These are phyloP conservation scores for Australoheros facetus DNA, from an alignment of 2,797 vertebrate species.

Conservation along the genomic window DNA sequence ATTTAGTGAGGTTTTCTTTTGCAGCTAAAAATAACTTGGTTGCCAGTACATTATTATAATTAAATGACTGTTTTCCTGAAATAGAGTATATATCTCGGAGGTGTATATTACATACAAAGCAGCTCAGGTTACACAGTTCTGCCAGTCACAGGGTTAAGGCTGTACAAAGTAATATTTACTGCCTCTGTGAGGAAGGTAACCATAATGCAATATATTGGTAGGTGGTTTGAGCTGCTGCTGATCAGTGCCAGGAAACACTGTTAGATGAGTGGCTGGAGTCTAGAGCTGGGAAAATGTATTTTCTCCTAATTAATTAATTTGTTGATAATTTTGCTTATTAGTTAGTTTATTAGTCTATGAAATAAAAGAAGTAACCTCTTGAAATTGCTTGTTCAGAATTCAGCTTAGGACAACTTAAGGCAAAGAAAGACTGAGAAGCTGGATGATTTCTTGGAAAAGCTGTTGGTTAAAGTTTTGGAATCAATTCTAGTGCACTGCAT, in stretches of 20 bases:
- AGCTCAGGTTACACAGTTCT: not conserved
- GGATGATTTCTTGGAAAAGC: not conserved
- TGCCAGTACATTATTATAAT: conserved; percentile 6
- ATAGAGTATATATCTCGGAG: not conserved
- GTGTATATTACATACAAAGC: not conserved
- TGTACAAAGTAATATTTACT: not conserved
- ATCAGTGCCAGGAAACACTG: not conserved
- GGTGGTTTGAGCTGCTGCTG: not conserved
- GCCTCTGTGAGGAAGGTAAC: not conserved
- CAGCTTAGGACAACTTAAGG: not conserved
- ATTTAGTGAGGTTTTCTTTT: conserved; percentile 33
- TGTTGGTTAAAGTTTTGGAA: not conserved
- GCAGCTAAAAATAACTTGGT: conserved; percentile 33
- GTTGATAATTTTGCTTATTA: not conserved
- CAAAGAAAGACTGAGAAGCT: not conserved
- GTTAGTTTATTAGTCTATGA: not conserved
- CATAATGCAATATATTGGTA: not conserved
- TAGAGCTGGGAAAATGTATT: accelerated
- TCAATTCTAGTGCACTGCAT: not conserved
- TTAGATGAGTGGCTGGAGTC: not conserved
- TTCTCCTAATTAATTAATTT: not conserved
- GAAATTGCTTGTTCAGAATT: not conserved
- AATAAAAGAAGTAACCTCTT: not conserved
- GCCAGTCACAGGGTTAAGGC: not conserved
- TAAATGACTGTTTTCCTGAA: conserved; percentile 4